Evolutionary conservation across 1,140 invertebrate species (phyloP), one percentile per base, ranked within the genome.

Genomic region (Lutraria rhynchaena): DNA sequence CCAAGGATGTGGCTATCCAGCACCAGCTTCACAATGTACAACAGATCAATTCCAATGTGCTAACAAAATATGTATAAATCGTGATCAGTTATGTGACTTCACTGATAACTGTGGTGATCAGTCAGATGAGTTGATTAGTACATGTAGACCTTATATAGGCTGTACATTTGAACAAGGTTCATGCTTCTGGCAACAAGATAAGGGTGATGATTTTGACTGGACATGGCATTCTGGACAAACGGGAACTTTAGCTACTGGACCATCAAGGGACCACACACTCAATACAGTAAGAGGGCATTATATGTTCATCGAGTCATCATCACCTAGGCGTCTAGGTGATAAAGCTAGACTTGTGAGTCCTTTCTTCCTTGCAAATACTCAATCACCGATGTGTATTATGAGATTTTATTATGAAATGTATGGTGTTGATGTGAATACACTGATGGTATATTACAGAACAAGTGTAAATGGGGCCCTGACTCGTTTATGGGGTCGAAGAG

Each of bases 341-440:
- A 95, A 94, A 0, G 96, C 96, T 0, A 93, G 95, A 35, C 93
- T 97, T 1, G 91, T 94, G 3, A 95, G 95, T 84, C 92, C 93
- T 1, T 57, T 76, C 13, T 83, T 85, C 51, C 67, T 67, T 17
- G 77, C 85, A 27, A 77, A 70, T 1, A 27, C 81, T 13, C 22
- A 3, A 13, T 57, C 81, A 35, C 83, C 82, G 19, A 89, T 83
- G 67, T 89, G 85, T 24, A 96, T 77, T 35, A 86, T 96, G 89
- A 93, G 94, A 83, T 95, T 96, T 85, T 95, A 95, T 92, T 96
- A 95, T 37, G 95, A 96, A 87, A 96, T 96, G 95, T 96, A 94
- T 86, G 95, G 95, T 0, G 65, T 78, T 27, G 77, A 84, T 74
- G 83, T 92, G 7, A 84, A 87, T 70, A 81, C 77, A 3, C 65